Conservation (phyloP, 2,797 vertebrate genomes). For the Hirundo rustica region DNA sequence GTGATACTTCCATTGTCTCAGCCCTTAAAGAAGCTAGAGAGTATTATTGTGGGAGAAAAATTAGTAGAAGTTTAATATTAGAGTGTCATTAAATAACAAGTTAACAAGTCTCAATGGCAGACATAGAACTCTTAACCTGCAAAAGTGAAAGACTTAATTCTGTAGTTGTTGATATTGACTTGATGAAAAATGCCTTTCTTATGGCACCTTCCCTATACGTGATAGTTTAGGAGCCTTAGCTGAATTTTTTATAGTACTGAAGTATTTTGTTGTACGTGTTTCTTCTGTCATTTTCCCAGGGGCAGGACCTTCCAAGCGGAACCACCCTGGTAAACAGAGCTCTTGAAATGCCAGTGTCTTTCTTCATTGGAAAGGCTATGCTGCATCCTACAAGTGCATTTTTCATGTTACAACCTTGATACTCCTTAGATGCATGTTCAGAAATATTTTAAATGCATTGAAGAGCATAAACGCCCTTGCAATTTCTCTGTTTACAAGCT, state of each 20-base stretch:
- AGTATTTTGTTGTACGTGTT: background rate
- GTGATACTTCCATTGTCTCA: background rate
- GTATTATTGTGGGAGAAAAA: background rate
- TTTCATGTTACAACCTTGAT: background rate
- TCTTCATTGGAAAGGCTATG: background rate
- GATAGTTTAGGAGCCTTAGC: background rate
- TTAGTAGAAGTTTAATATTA: background rate
- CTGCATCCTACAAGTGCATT: background rate
- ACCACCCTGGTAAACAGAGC: rapidly evolving
- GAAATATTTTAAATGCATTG: background rate
- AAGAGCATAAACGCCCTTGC: background rate
- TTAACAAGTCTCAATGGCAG: background rate
- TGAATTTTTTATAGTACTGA: background rate
- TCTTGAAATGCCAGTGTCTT: background rate
- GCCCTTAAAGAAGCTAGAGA: background rate
- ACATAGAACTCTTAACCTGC: background rate
- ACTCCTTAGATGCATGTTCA: background rate
- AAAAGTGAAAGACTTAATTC: background rate
- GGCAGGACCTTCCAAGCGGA: background rate
- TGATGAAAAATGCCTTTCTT: background rate
- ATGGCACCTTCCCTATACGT: background rate
- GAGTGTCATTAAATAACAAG: background rate
- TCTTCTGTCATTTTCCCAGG: background rate
- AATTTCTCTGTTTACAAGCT: background rate
- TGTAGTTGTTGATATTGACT: background rate